Percentiles rank a stretch among this genome's conserved stretches.
phyloP scores from a whole-genome alignment of 1,140 invertebrate genomes.

The Cyclina sinensis region DNA sequence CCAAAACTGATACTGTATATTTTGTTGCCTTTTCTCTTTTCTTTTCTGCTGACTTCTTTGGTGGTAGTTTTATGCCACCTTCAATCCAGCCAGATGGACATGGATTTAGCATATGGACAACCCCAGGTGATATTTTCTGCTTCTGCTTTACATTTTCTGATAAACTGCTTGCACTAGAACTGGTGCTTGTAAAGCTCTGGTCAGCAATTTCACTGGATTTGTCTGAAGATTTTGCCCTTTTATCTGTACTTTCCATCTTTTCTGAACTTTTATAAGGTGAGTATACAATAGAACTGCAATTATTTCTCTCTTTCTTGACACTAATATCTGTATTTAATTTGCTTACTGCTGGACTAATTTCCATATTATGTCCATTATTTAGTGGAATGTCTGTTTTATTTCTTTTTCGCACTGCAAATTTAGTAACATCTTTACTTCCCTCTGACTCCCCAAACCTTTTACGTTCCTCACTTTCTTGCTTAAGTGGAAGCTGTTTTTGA shows the following conservation, averaged over 20 bases:
- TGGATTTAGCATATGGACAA: slow-evolving; percentile 61
- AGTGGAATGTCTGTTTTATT: too few species aligned
- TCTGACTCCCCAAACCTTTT: too few species aligned
- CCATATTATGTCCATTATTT: neutral
- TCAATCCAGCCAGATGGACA: slow-evolving; percentile 61
- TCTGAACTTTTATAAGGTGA: neutral
- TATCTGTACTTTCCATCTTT: neutral
- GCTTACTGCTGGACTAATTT: neutral
- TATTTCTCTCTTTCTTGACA: neutral
- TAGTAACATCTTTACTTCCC: too few species aligned
- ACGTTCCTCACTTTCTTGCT: too few species aligned
- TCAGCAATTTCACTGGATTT: neutral
- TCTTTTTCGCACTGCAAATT: too few species aligned
- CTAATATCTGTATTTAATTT: neutral
- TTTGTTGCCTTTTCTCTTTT: slow-evolving; percentile 30
- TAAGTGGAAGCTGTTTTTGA: too few species aligned
- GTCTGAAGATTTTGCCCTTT: neutral
- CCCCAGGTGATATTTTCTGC: slow-evolving; percentile 39
- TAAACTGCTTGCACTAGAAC: neutral
- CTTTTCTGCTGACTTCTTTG: neutral
- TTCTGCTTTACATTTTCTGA: neutral
- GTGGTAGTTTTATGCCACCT: slow-evolving; percentile 42
- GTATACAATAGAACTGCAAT: neutral
- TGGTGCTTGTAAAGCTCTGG: neutral
- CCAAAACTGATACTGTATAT: slow-evolving; percentile 49